phyloP scores from a whole-genome alignment of 2,113 vertebrate species.

The Eublepharis macularius region DNA sequence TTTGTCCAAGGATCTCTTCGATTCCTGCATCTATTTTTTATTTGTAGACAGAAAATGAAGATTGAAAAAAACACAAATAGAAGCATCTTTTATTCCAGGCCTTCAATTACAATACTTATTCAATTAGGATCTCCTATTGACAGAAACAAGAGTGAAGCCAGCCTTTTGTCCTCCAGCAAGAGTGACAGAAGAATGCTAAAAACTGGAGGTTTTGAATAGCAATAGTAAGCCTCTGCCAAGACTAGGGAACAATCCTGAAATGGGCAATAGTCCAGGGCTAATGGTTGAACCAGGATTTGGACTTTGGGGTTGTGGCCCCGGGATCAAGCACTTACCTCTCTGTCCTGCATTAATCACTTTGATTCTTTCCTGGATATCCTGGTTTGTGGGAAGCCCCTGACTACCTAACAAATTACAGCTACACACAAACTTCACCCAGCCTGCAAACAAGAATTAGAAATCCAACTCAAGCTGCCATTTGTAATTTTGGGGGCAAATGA shows the following conservation, averaged over 20 bases:
- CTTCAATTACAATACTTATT: slow-evolving; percentile 8
- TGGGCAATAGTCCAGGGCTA: too few species aligned
- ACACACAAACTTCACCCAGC: too few species aligned
- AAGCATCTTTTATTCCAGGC: background rate
- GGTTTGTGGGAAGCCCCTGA: too few species aligned
- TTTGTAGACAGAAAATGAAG: background rate
- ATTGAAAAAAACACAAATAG: background rate
- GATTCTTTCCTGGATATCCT: too few species aligned
- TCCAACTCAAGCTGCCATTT: too few species aligned
- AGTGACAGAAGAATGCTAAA: background rate
- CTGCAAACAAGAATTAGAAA: too few species aligned
- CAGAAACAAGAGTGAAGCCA: background rate
- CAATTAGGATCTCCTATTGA: background rate
- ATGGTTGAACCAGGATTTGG: too few species aligned
- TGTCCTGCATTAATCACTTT: too few species aligned
- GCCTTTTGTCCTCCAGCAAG: slow-evolving; percentile 2
- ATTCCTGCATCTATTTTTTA: background rate
- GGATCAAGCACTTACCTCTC: too few species aligned
- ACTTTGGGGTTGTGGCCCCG: too few species aligned
- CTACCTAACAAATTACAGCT: too few species aligned
- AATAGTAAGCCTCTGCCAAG: background rate
- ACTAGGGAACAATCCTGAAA: background rate
- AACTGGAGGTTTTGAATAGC: background rate
- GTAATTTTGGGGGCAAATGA: too few species aligned
- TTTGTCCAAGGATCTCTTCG: slow-evolving; percentile 22